Percentiles rank a stretch among this genome's conserved stretches.
Evolutionary conservation across 1,140 invertebrate species (phyloP).

Genomic region (Diachasma alloeum): DNA sequence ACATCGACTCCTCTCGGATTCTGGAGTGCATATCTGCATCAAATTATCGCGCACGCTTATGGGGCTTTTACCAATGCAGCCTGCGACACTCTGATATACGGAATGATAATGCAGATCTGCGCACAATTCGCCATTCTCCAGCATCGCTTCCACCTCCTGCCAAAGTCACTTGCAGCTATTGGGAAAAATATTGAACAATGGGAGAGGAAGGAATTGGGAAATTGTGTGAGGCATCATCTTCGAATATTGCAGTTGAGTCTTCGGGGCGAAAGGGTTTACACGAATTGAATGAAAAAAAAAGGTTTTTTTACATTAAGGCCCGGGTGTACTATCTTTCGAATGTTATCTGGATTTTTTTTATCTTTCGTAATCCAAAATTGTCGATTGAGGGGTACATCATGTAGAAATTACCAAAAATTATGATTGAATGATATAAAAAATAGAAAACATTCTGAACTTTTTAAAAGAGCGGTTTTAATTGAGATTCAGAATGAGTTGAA

Average conservation of each 20-base stretch:
- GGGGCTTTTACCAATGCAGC: neutral
- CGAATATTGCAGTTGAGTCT: neutral
- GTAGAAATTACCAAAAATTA: no score
- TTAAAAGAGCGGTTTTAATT: no score
- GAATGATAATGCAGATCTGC: constrained; percentile 7
- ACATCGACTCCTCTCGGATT: neutral
- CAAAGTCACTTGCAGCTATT: neutral
- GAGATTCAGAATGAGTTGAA: no score
- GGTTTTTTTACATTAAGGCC: no score
- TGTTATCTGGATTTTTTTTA: no score
- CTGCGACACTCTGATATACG: neutral
- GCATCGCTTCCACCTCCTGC: neutral
- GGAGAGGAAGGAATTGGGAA: neutral
- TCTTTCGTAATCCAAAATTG: no score
- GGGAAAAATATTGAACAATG: neutral
- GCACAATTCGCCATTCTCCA: neutral
- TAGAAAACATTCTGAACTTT: no score
- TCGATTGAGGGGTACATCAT: no score
- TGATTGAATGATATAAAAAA: no score
- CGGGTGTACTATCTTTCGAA: no score
- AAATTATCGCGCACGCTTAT: neutral
- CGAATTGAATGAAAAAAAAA: no score
- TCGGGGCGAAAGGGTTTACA: no score
- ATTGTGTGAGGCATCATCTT: constrained; percentile 14
- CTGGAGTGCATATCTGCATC: neutral